phyloP scores from a whole-genome alignment of 1,140 invertebrate species.

The Drosophila arizonae region DNA sequence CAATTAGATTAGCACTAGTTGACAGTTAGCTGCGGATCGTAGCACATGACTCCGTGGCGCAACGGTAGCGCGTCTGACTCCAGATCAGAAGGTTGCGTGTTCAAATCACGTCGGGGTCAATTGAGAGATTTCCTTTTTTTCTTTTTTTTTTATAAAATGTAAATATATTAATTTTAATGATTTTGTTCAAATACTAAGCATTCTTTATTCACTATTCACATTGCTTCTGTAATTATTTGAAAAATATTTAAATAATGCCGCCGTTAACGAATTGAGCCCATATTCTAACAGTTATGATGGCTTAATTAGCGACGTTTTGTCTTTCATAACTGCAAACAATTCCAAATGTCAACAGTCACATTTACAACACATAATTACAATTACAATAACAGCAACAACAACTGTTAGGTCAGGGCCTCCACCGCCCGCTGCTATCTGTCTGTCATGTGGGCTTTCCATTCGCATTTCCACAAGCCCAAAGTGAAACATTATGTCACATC shows the following conservation, averaged over 20 bases:
- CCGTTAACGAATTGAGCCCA: neutral
- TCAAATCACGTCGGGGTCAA: constrained; percentile 98
- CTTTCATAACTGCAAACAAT: constrained; percentile 62
- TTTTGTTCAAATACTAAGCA: neutral
- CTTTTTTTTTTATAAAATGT: constrained; percentile 6
- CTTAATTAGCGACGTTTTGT: constrained; percentile 67
- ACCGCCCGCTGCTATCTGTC: neutral
- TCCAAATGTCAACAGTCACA: constrained; percentile 67
- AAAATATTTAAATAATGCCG: constrained; percentile 2
- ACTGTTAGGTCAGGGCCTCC: constrained; percentile 36
- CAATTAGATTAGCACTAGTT: constrained; percentile 27
- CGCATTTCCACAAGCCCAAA: neutral
- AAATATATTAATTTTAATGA: neutral
- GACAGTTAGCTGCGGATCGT: constrained; percentile 22
- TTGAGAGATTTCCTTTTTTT: constrained; percentile 1
- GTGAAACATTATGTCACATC: constrained; percentile 43
- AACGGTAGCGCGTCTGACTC: constrained; percentile 99
- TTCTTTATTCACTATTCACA: neutral
- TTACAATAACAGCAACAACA: constrained; percentile 22
- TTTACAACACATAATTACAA: constrained; percentile 59
- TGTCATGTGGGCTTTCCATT: constrained; percentile 36
- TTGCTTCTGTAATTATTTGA: constrained; percentile 2
- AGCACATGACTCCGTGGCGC: constrained; percentile 91
- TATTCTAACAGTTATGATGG: constrained; percentile 39
- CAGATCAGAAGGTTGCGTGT: constrained; percentile 99